A percentile compares a stretch with the other conserved stretches of the same genome.
Evolutionary conservation across 30 jellyfish, hydroid and myxozoan species (phyloP).

Genomic region (Morbakka virulenta): DNA sequence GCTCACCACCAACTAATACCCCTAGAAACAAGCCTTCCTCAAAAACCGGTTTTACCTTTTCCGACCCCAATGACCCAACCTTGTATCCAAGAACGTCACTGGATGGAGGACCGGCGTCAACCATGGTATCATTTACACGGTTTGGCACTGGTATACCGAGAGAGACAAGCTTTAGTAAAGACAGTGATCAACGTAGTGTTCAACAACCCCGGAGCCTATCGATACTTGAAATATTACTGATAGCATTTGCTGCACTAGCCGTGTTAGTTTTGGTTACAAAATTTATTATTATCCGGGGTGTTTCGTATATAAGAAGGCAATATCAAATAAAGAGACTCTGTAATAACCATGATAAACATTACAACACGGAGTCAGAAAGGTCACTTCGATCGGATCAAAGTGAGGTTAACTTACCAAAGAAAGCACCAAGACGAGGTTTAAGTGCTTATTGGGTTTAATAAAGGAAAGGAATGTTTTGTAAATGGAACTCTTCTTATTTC

Average conservation of each 20-base stretch:
- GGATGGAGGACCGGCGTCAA: neutral
- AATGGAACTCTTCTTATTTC: no score
- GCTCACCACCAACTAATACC: neutral
- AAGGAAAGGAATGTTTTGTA: no score
- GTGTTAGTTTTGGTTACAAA: slow-evolving; percentile 47
- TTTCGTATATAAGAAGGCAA: slow-evolving; percentile 43
- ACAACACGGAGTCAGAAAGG: neutral
- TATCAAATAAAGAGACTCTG: slow-evolving; percentile 55
- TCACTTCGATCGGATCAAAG: slow-evolving; percentile 19
- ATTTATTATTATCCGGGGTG: slow-evolving; percentile 46
- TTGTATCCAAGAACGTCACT: neutral
- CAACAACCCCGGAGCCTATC: slow-evolving; percentile 23
- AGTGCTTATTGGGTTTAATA: slow-evolving; percentile 56
- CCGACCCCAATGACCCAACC: neutral
- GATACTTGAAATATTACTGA: slow-evolving; percentile 55
- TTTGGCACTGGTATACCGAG: neutral
- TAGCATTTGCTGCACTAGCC: slow-evolving; percentile 75
- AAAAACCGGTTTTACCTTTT: neutral
- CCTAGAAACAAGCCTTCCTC: neutral
- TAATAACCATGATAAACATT: neutral
- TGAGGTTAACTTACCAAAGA: slow-evolving; percentile 43
- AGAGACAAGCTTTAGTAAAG: neutral
- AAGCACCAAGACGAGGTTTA: slow-evolving; percentile 54
- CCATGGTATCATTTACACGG: neutral
- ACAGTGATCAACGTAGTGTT: neutral